These are phyloP conservation scores for Odocoileus virginianus DNA, from an alignment of 2,113 vertebrate species.

Conservation along the genomic window DNA sequence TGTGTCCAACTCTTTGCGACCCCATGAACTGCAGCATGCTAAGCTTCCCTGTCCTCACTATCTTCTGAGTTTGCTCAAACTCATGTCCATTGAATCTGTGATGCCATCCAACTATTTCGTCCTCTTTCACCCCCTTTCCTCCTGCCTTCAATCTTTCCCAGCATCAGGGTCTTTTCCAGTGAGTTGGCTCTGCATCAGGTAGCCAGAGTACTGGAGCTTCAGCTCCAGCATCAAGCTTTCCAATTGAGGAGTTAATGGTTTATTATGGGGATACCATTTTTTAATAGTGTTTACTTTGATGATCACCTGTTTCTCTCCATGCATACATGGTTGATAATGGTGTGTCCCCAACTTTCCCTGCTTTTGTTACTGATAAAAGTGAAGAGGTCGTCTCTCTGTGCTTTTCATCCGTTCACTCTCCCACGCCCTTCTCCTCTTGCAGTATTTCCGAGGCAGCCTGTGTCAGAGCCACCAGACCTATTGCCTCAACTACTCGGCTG, in stretches of 20 bases:
- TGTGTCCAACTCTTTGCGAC: background rate
- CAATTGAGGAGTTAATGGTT: background rate
- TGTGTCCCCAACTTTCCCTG: background rate
- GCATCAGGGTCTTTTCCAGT: background rate
- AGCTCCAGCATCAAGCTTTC: background rate
- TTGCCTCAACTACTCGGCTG: slow-evolving; percentile 91
- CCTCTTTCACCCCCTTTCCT: background rate
- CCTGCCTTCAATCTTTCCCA: background rate
- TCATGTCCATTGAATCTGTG: background rate
- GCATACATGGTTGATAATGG: background rate
- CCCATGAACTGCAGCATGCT: background rate
- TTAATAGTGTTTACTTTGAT: background rate
- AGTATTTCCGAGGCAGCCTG: slow-evolving; percentile 87
- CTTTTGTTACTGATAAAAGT: background rate
- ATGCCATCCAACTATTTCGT: background rate
- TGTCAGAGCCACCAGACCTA: slow-evolving; percentile 92
- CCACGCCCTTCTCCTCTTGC: slow-evolving; percentile 36
- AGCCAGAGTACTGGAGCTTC: background rate
- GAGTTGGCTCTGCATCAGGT: background rate
- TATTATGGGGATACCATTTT: background rate
- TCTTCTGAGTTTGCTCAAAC: background rate
- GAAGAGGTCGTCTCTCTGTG: fast-evolving
- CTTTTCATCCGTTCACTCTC: background rate
- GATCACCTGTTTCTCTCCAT: background rate
- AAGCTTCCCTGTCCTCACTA: background rate